phyloP scores from a whole-genome alignment of 2,797 vertebrate genomes.

The Clangula hyemalis region DNA sequence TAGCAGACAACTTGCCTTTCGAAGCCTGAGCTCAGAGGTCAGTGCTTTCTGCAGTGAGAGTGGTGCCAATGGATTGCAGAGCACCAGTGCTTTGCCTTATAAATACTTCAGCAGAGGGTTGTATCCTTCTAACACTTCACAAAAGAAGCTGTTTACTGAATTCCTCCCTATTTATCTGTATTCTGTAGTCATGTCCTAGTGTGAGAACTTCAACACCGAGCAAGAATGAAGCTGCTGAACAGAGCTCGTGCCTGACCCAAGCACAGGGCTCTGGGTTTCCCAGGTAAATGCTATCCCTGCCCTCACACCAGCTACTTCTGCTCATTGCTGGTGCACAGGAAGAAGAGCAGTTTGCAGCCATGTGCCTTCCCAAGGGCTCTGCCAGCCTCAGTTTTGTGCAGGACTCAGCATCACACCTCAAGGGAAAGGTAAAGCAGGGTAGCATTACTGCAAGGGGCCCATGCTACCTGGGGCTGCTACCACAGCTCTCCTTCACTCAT shows the following conservation, averaged over 20 bases:
- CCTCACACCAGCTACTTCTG: not conserved
- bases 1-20: not conserved
- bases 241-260: not conserved
- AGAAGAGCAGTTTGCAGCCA: not conserved
- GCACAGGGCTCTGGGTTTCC: fast-evolving
- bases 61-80: not conserved
- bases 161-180: not conserved
- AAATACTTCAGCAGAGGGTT: conserved; percentile 13
- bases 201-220: not conserved
- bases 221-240: not conserved
- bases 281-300: not conserved
- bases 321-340: not conserved
- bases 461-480: not conserved
- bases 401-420: not conserved
- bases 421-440: not conserved
- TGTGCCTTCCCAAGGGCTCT: not conserved
- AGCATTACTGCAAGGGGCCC: not conserved
- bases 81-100: not conserved
- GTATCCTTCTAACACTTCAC: not conserved
- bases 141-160: not conserved
- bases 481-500: not conserved
- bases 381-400: fast-evolving
- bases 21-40: not conserved
- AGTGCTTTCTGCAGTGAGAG: not conserved
- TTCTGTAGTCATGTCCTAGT: not conserved